Percentiles rank a stretch among this genome's conserved stretches.
These are phyloP conservation scores for Heterotis niloticus DNA, from an alignment of 2,113 vertebrate genomes.

Conservation along the genomic window DNA sequence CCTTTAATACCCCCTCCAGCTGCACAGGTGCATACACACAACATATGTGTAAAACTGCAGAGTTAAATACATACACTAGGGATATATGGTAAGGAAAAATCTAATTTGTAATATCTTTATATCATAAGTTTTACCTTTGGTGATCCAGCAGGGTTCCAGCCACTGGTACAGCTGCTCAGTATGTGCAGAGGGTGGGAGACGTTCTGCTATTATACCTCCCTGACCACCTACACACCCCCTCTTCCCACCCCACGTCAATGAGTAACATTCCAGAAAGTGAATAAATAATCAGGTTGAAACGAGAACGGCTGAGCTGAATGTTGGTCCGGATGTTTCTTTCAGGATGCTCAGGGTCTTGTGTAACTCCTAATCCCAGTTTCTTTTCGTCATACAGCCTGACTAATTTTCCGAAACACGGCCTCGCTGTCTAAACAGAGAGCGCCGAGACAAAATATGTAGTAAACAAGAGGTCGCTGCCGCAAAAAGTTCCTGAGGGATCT, in stretches of 20 bases:
- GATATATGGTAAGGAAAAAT: no score
- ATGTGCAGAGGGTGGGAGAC: not conserved
- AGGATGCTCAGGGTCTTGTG: not conserved
- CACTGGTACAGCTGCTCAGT: not conserved
- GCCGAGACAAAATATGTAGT: no score
- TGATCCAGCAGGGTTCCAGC: not conserved
- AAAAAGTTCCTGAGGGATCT: no score
- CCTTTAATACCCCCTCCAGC: no score
- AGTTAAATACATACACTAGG: no score
- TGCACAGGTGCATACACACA: no score
- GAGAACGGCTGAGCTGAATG: not conserved
- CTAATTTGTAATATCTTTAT: not conserved
- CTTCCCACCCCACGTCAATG: not conserved
- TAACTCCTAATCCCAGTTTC: not conserved
- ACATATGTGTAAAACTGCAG: no score
- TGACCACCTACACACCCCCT: no score
- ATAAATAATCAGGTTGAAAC: not conserved
- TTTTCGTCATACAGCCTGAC: not conserved
- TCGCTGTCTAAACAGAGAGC: no score
- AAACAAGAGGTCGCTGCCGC: no score
- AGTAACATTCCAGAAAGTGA: conserved; percentile 20
- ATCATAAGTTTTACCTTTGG: conserved; percentile 32
- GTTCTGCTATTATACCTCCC: conserved; percentile 28
- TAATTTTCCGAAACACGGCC: not conserved
- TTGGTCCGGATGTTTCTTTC: not conserved